Base-by-base conservation (phyloP, 2,797 vertebrate species). In the Dipus sagitta region DNA sequence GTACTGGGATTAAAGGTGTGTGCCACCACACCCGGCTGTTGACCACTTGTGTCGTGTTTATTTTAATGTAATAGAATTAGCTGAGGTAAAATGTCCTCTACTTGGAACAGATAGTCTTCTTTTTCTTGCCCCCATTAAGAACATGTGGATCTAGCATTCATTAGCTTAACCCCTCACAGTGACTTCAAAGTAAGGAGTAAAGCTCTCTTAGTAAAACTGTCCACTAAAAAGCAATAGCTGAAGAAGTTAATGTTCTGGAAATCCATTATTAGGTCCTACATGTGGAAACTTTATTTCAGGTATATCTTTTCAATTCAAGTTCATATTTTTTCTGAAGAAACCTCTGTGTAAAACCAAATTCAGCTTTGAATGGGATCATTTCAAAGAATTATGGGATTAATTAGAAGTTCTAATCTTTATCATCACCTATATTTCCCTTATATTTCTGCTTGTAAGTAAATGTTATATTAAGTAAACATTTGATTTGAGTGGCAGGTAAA, bases 401-500 rank as follows among this genome's bases (percentile, higher is more conserved):
- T 94, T 88, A 28, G 54, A 88, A 75, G 17, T 88, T 95, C 15
- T 90, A 9, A 82, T 78, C 75, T 81, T 86, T 83, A 86, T 86
- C 76, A 86, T 71, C 71, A 42, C 23, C 2, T 85, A 64, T 42
- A 76, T 65, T 95, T 47, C 79, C 71, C 88, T 52, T 93, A 30
- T 86, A 18, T 85, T 0, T 71, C 58, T 96, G 90, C 74, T 92
- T 24, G 12, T 70, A n/a, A 24, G 60, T 92, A 96, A 54, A 88
- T 15, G 89, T 80, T 93, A 24, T 94, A 26, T 91, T 71, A 92
- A 94, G 92, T 3, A 67, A 92, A 12, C n/a, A 67, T 26, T 92
- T 70, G 80, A n/a, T 79, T 91, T 88, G 58, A 88, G 72, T 92
- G 91, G 38, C 13, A 94, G 30, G 47, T 90, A n/a, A 94, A 92